Evolutionary conservation across 64 coral and sea anemone species (phyloP), one percentile per base, ranked within the genome.

Genomic region (Dendronephthya gigantea): DNA sequence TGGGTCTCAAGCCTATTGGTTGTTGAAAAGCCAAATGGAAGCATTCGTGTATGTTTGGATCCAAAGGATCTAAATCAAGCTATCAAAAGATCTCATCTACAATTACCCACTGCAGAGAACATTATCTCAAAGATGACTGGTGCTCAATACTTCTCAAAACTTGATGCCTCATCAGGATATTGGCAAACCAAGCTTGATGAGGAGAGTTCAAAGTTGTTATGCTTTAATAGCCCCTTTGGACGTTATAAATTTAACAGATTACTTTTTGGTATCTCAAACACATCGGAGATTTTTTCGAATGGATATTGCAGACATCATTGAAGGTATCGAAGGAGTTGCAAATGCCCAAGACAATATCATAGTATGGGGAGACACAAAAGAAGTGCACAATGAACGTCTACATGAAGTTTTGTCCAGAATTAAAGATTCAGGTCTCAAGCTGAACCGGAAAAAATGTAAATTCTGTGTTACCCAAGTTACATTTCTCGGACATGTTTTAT

Each of bases 1-100:
- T 91, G 85, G 90, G 90, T 91, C n/a, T 82, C 50, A 37, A 91
- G 90, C 58, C 82, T 87, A 83, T 5, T 66, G 3, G 58, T 66
- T 66, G 58, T 66, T 66, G 58, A 66, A 66, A 66, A 66, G 14
- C 58, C 58, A 8, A 17, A 66, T 66, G 58, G 58, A 66, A 3
- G 19, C 29, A 66, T 66, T 17, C 58, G 58, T 17, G 2, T 66
- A 5, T 66, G 58, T 66, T 30, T 66, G 22, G 58, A 66, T 3
- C 58, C 58, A 66, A 66, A 66, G 14, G 3, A 66, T 14, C 29
- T 66, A 6, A 66, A 66, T 66, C 29, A 30, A n/a, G 58, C 58
- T 66, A 66, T 66, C 22, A 66, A 66, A 66, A 66, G 58, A 14
- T 66, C 58, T 66, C 58, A 66, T 14, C 58, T 66, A 5, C 58